These are phyloP conservation scores for Phoxinus dragarum DNA, from an alignment of 2,797 vertebrate genomes.

Conservation along the genomic window DNA sequence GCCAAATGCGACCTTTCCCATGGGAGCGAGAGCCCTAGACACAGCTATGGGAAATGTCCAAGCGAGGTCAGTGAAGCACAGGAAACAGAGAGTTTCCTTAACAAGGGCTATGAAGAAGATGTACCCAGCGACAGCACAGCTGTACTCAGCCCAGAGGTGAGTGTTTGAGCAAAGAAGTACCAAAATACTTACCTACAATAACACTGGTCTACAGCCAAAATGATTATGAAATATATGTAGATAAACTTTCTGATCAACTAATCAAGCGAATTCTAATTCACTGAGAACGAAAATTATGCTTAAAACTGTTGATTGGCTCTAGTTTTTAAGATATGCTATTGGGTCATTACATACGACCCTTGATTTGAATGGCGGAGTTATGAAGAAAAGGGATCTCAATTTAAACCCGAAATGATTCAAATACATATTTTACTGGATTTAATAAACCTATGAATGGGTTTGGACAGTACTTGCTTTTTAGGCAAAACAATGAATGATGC, in stretches of 20 bases:
- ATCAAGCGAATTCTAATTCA: not conserved
- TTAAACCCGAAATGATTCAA: not conserved
- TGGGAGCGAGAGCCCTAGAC: slow-evolving; percentile 90
- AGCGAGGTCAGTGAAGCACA: slow-evolving; percentile 89
- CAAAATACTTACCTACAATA: not conserved
- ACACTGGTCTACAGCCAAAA: not conserved
- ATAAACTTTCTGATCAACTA: not conserved
- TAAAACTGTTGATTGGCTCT: not conserved
- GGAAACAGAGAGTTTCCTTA: slow-evolving; percentile 90
- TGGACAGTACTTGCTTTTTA: not conserved
- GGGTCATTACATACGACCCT: not conserved
- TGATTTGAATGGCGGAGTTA: not conserved
- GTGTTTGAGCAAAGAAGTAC: slow-evolving; percentile 18
- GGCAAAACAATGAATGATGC: not conserved
- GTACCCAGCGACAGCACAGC: slow-evolving; percentile 96
- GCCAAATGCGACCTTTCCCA: slow-evolving; percentile 91
- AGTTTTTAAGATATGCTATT: not conserved
- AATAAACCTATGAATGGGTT: not conserved
- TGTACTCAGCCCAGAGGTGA: slow-evolving; percentile 93
- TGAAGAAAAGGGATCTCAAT: not conserved
- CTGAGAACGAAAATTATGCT: not conserved
- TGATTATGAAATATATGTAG: not conserved
- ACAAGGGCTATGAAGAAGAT: slow-evolving; percentile 96
- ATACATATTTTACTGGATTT: not conserved
- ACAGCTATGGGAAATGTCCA: slow-evolving; percentile 89